Conservation (phyloP, 2,113 vertebrate species). For the Macaca nemestrina region DNA sequence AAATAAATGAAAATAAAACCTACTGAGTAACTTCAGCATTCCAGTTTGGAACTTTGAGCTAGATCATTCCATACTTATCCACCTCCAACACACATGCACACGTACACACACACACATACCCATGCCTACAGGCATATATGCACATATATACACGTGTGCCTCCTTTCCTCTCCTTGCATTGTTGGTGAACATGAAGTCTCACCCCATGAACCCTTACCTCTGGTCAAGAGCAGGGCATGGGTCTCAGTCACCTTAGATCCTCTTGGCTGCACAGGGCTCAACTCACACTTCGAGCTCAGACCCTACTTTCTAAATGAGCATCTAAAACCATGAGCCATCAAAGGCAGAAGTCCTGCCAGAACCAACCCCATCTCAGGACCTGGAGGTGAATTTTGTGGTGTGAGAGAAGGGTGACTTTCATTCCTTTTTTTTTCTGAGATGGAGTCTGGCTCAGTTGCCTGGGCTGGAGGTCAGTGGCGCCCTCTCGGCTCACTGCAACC, state of each 20-base stretch:
- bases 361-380: background rate
- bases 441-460: too few relatives aligned
- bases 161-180: background rate
- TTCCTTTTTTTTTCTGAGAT: background rate
- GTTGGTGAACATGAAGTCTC: background rate
- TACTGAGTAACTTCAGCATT: background rate
- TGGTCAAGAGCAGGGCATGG: background rate
- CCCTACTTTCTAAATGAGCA: background rate
- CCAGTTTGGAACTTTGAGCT: background rate
- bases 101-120: accelerated
- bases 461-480: too few relatives aligned
- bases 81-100: background rate
- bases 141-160: background rate
- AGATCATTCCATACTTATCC: background rate
- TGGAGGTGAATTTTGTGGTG: background rate
- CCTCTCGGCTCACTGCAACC: too few relatives aligned
- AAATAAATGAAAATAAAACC: background rate
- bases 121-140: accelerated
- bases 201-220: background rate
- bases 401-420: background rate
- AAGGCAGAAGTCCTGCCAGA: background rate
- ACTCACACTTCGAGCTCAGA: background rate
- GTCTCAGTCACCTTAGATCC: background rate
- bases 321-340: background rate
- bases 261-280: background rate